Evolutionary conservation across 2,888 invertebrate genomes (phyloP).

Genomic region (Iselma pallidipennis): DNA sequence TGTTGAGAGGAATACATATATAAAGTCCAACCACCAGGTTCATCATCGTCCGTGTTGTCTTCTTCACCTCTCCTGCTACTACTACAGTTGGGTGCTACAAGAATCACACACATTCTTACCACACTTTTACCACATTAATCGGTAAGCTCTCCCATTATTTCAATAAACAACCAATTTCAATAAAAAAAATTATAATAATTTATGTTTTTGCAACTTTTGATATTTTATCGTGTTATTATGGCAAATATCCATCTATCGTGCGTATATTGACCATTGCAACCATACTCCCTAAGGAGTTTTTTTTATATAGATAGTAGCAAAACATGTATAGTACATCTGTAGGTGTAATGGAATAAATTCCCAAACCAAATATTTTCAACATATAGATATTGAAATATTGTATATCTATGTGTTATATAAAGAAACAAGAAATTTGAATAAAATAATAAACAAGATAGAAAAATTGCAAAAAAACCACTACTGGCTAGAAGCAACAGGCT

Average conservation of each 20-base stretch:
- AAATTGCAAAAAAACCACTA: neutral
- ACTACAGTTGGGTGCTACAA: neutral
- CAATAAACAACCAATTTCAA: neutral
- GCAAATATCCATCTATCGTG: neutral
- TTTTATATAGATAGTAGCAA: neutral
- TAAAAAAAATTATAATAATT: neutral
- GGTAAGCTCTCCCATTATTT: neutral
- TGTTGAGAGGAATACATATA: conserved; percentile 26
- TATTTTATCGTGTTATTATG: neutral
- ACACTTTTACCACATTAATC: neutral
- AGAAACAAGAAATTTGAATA: neutral
- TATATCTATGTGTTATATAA: too few relatives aligned
- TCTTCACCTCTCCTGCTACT: conserved; percentile 23
- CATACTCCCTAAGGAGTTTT: neutral
- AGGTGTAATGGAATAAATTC: neutral
- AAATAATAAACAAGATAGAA: neutral
- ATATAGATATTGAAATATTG: neutral
- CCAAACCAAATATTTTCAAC: neutral
- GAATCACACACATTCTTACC: neutral
- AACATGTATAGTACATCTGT: neutral
- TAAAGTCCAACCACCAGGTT: conserved; percentile 32
- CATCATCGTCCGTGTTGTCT: conserved; percentile 18
- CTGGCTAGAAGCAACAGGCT: conserved; percentile 3
- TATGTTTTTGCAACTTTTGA: neutral
- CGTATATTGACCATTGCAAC: neutral